Evolutionary conservation across 2,113 vertebrate genomes (phyloP), one percentile per base, ranked within the genome.

Genomic region (Pseudorectes ferrugineus): DNA sequence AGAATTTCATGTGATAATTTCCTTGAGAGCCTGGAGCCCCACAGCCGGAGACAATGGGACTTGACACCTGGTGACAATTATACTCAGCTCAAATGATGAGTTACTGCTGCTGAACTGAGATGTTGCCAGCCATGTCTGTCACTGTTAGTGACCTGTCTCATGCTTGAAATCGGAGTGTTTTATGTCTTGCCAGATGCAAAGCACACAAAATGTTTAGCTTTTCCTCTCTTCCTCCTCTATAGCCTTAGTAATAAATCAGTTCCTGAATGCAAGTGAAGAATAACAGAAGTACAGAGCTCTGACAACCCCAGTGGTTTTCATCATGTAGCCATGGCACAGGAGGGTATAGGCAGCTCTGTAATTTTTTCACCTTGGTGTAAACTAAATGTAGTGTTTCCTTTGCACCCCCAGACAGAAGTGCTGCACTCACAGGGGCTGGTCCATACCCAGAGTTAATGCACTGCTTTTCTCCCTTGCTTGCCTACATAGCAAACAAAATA

Each of bases 201-300:
- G 52, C 83, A 70, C 61, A 82, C 57, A 85, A 89, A 91, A 85
- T 75, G 46, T 88, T 93, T 84, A 85, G 59, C 28, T 89, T 92
- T 90, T 67, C 61, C 63, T 61, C 63, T 81, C 40, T 85, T 94
- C 81, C 62, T 94, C 74, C 49, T 85, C 58, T 33, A 11, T 49
- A 85, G 67, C 70, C 68, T 68, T 52, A 84, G 86, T 85, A 89
- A 93, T 97, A 97, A 97, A 96, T 94, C 91, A 91, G 75, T 91
- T 96, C 78, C 76, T 88, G 81, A 92, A 95, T 72, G 49, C 54
- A 70, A 93, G 75, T 73, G 92, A 92, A 62, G 67, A 84, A 76
- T 51, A 95, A 78, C 88, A 89, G 72, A 83, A 91, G 74, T 83
- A 79, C 54, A 40, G 55, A 91, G 72, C 66, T 73, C 22, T 2